Evolutionary conservation across 2,797 vertebrate genomes (phyloP).

Genomic region (Enteromius unitaeniatus): DNA sequence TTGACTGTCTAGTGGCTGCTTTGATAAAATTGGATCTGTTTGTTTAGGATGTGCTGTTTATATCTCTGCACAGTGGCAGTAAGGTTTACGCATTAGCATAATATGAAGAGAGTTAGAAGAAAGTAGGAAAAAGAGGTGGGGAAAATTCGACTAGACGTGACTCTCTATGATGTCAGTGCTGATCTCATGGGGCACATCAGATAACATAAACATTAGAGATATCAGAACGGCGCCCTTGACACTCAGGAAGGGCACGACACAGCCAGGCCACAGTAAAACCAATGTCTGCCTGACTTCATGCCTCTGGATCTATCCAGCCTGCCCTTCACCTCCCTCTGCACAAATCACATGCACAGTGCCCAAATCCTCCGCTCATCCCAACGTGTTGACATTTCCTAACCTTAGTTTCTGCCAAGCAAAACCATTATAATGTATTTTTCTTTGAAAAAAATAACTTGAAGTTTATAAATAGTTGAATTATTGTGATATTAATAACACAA

Average conservation of each 20-base stretch:
- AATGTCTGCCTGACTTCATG: neutral
- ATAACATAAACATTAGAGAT: slow-evolving; percentile 20
- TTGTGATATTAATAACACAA: too few species aligned
- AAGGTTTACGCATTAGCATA: neutral
- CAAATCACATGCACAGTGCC: neutral
- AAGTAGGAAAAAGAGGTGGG: neutral
- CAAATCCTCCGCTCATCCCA: neutral
- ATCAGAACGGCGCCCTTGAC: slow-evolving; percentile 8
- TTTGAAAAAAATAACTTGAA: neutral
- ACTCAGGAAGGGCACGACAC: neutral
- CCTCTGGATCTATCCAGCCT: neutral
- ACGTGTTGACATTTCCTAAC: neutral
- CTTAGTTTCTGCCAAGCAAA: neutral
- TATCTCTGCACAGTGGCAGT: neutral
- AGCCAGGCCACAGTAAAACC: neutral
- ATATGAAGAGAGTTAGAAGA: neutral
- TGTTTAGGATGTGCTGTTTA: neutral
- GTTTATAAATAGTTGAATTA: neutral
- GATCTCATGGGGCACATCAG: neutral
- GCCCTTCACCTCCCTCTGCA: neutral
- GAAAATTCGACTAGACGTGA: neutral
- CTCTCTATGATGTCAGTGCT: neutral
- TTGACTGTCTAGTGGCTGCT: neutral
- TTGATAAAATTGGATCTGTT: neutral
- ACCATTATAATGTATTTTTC: neutral